phyloP scores from a whole-genome alignment of 2,888 invertebrate species.

The Zygogramma bicolorata region DNA sequence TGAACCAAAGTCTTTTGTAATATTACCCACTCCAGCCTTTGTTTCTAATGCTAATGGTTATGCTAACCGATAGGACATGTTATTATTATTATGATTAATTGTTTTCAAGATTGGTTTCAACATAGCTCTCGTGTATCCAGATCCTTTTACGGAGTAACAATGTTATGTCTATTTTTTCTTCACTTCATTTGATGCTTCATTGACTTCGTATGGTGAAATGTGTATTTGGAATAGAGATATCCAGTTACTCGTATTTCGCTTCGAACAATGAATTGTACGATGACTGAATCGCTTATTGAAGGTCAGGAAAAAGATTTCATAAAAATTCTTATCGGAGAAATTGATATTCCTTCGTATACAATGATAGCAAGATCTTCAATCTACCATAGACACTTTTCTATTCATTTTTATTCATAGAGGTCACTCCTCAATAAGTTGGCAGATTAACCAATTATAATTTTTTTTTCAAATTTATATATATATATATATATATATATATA shows the following conservation, averaged over 20 bases:
- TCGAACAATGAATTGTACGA: neutral
- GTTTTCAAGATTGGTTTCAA: slow-evolving; percentile 30
- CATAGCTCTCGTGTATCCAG: slow-evolving; percentile 18
- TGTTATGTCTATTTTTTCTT: slow-evolving; percentile 23
- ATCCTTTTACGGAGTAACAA: slow-evolving; percentile 31
- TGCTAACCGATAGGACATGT: slow-evolving; percentile 31
- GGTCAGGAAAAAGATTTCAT: neutral
- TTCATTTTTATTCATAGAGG: too few species aligned
- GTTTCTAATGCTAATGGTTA: slow-evolving; percentile 36
- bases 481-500: too few species aligned
- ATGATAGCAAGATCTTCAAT: too few species aligned
- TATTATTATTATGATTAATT: slow-evolving; percentile 39
- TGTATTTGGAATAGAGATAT: slow-evolving; percentile 2
- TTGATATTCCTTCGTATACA: too few species aligned
- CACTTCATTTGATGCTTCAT: slow-evolving; percentile 27
- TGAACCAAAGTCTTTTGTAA: slow-evolving; percentile 35
- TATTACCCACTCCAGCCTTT: slow-evolving; percentile 33
- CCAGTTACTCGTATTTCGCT: neutral
- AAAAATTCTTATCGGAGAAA: neutral
- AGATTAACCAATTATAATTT: too few species aligned
- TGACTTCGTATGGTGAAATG: slow-evolving; percentile 28
- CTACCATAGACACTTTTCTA: too few species aligned
- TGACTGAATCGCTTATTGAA: neutral
- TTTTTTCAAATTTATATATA: too few species aligned
- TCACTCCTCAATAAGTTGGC: too few species aligned